These are phyloP conservation scores for Oopsacas minuta DNA, from an alignment of 37 sponge, comb jelly and placozoan genomes.

Conservation along the genomic window DNA sequence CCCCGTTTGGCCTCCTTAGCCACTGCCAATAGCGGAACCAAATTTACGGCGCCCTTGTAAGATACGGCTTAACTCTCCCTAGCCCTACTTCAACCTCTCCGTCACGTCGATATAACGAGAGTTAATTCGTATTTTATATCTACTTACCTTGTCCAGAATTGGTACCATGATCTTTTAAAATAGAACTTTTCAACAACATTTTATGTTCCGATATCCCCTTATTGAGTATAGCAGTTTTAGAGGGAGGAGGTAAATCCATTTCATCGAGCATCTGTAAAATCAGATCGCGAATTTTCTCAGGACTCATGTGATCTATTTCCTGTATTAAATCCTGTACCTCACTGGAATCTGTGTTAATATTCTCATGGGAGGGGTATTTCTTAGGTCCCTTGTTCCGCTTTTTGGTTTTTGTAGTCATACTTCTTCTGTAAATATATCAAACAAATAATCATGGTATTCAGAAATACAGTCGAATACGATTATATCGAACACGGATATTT, in stretches of 20 bases:
- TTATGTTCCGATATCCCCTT: neutral
- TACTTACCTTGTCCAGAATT: too few relatives aligned
- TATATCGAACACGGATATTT: too few relatives aligned
- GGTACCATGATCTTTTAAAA: neutral
- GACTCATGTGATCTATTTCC: neutral
- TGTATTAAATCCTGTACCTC: neutral
- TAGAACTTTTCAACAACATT: neutral
- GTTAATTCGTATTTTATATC: too few relatives aligned
- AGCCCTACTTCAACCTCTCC: too few relatives aligned
- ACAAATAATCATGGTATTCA: too few relatives aligned
- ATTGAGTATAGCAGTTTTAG: neutral
- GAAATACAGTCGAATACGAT: too few relatives aligned
- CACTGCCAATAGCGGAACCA: too few relatives aligned
- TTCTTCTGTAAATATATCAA: neutral
- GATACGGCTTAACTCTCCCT: too few relatives aligned
- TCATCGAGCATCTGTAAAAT: neutral
- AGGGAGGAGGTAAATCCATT: neutral
- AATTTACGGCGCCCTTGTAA: too few relatives aligned
- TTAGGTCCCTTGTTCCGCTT: neutral
- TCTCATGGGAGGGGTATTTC: neutral
- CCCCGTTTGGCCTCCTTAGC: too few relatives aligned
- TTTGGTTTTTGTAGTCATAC: neutral
- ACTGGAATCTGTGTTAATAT: neutral
- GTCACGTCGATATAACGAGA: too few relatives aligned
- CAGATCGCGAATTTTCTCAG: neutral